Percentiles rank a stretch among this genome's conserved stretches.
phyloP scores from a whole-genome alignment of 2,797 vertebrate species.

The Morelia viridis region DNA sequence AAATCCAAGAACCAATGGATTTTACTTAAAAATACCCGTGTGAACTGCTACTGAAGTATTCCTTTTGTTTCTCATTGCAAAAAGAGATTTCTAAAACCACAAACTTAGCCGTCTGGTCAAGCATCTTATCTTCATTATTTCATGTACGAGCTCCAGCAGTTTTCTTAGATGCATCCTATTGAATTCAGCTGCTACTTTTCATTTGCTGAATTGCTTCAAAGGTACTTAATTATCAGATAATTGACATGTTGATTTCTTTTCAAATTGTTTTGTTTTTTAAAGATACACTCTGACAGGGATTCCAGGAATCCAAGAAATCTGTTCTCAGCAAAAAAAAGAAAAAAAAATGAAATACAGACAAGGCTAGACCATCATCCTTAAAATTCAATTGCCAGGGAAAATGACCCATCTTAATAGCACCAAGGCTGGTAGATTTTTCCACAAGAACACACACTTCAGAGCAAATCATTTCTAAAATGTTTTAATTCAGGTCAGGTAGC shows the following conservation, averaged over 20 bases:
- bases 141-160: neutral
- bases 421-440: neutral
- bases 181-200: constrained; percentile 18
- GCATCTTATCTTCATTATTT: constrained; percentile 25
- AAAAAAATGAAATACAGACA: neutral
- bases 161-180: neutral
- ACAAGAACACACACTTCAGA: neutral
- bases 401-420: neutral
- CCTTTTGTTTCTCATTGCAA: neutral
- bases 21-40: neutral
- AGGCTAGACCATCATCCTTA: neutral
- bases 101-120: neutral
- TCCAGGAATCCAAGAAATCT: constrained; percentile 1
- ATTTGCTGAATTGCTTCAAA: constrained; percentile 36
- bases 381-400: constrained; percentile 10
- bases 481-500: neutral
- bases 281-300: neutral
- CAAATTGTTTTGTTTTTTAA: constrained; percentile 8
- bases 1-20: neutral
- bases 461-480: neutral
- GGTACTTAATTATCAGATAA: constrained; percentile 39
- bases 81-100: neutral
- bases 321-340: neutral
- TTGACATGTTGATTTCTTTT: constrained; percentile 35
- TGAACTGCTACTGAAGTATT: neutral